Percentiles rank a stretch among this genome's conserved stretches.
Evolutionary conservation across 2,797 vertebrate genomes (phyloP).

Genomic region (Pteronotus mesoamericanus): DNA sequence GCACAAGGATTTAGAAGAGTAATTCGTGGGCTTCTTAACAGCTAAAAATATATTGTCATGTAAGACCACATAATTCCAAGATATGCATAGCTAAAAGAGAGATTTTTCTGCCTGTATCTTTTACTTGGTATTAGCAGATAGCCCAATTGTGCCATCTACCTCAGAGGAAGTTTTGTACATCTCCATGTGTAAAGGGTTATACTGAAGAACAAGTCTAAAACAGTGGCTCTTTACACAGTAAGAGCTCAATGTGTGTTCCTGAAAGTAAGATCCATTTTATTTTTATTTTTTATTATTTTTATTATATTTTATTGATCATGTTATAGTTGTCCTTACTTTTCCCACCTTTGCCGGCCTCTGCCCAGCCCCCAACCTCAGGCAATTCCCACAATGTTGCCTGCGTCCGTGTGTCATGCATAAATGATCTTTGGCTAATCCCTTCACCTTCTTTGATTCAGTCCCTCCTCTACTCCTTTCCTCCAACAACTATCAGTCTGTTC

Average conservation of each 20-base stretch:
- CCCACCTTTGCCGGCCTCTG: no score
- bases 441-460: no score
- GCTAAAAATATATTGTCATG: background rate
- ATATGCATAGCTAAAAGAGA: background rate
- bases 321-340: no score
- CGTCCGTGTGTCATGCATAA: no score
- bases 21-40: background rate
- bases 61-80: background rate
- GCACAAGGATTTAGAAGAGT: background rate
- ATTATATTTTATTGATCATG: no score
- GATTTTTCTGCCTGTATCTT: background rate
- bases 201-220: background rate
- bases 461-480: no score
- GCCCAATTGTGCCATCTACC: background rate
- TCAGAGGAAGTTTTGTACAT: background rate
- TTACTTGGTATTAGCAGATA: background rate
- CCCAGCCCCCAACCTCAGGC: no score
- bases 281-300: no score
- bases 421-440: no score
- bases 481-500: no score
- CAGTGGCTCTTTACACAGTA: background rate
- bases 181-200: background rate
- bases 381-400: no score
- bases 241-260: background rate
- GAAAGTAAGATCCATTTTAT: slow-evolving; percentile 28